A percentile compares a stretch with the other conserved stretches of the same genome.
Conservation (phyloP, 1,140 invertebrate genomes). For the Brachionus calyciflorus region DNA sequence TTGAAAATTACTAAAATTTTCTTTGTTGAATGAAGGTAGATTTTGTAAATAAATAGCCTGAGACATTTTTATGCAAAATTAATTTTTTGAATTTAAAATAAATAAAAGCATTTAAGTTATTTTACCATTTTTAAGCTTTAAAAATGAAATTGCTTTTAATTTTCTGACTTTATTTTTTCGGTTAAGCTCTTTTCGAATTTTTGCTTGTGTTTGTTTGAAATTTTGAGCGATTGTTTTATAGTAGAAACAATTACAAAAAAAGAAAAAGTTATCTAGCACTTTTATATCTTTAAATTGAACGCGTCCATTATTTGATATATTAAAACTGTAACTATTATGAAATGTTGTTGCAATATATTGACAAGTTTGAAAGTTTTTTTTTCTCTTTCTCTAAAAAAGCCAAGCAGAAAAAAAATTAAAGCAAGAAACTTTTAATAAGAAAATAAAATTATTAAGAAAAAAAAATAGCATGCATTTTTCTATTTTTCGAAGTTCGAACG, state of each 20-base stretch:
- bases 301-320: not conserved
- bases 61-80: not conserved
- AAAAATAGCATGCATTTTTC: slow-evolving; percentile 30
- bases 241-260: too few relatives aligned
- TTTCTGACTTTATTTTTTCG: too few relatives aligned
- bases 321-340: too few relatives aligned
- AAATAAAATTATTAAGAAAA: slow-evolving; percentile 18
- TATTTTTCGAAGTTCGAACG: slow-evolving; percentile 10
- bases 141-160: too few relatives aligned
- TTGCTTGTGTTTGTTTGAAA: too few relatives aligned
- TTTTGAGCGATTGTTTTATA: too few relatives aligned
- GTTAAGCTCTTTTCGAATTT: too few relatives aligned
- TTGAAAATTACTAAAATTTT: slow-evolving; percentile 45
- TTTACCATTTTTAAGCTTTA: too few relatives aligned
- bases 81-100: not conserved
- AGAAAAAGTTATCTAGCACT: not conserved
- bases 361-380: too few relatives aligned
- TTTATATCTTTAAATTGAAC: slow-evolving; percentile 6
- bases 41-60: slow-evolving; percentile 33
- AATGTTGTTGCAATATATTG: too few relatives aligned
- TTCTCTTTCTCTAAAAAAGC: too few relatives aligned
- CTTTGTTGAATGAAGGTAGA: slow-evolving; percentile 38
- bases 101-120: too few relatives aligned
- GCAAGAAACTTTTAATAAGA: not conserved
- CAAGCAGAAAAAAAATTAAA: not conserved